Evolutionary conservation across 1,140 invertebrate genomes (phyloP).

Genomic region (Sitophilus oryzae): DNA sequence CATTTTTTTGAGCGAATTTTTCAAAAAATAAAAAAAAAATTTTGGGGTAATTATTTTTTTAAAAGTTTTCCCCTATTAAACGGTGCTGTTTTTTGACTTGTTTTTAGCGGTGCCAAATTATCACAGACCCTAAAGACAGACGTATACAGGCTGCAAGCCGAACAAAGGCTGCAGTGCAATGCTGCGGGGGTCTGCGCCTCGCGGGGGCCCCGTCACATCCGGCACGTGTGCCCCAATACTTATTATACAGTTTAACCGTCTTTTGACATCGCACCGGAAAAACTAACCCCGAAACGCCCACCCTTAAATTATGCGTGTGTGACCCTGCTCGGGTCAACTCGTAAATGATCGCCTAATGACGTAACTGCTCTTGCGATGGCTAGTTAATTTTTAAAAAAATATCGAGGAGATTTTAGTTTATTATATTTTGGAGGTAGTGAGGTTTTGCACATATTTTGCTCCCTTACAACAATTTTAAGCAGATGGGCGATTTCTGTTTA

Average conservation of each 20-base stretch:
- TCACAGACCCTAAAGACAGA: too few species aligned
- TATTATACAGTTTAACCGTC: constrained; percentile 28
- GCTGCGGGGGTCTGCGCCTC: constrained; percentile 20
- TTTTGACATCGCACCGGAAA: constrained; percentile 25
- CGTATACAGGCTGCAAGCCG: constrained; percentile 11
- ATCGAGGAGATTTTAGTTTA: too few species aligned
- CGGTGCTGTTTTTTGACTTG: too few species aligned
- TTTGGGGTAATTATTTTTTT: too few species aligned
- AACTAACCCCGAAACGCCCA: constrained; percentile 19
- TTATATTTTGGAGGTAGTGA: too few species aligned
- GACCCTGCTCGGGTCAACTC: constrained; percentile 7
- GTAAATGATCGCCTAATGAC: constrained; percentile 2
- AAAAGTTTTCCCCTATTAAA: too few species aligned
- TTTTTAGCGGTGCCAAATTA: constrained; percentile 14
- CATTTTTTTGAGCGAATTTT: too few species aligned
- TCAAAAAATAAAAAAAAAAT: too few species aligned
- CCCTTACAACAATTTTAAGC: too few species aligned
- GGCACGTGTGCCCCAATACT: constrained; percentile 23
- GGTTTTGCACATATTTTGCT: too few species aligned
- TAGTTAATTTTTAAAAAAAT: too few species aligned
- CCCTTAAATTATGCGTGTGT: constrained; percentile 23
- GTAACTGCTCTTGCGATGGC: background rate
- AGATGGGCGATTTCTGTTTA: too few species aligned
- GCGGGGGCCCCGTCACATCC: constrained; percentile 24
- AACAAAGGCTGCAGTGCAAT: constrained; percentile 15